Evolutionary conservation across 2,888 invertebrate species (phyloP), one percentile per base, ranked within the genome.

Genomic region (Tipula unca): DNA sequence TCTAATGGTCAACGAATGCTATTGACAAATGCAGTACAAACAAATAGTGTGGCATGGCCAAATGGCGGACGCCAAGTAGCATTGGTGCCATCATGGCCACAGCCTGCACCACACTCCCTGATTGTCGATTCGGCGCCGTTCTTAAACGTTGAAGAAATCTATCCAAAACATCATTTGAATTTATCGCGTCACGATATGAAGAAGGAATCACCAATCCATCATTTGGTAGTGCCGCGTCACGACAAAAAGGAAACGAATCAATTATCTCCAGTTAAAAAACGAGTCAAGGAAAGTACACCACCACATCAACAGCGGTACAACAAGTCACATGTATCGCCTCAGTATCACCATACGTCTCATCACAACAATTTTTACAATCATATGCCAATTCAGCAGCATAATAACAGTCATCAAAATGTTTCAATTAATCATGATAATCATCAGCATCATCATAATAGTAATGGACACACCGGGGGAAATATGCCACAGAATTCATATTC

Each of bases 231-330:
- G 88, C 91, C 91, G 87, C 90, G 91, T 84, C 91, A 93, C 88
- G 94, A 95, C 89, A 97, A 96, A 90, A 96, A 97, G 90, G 95
- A 95, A 89, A 95, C 95, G 86, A 96, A 96, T 86, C 98, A 98
- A 90, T 92, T 98, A 88, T 98, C 98, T 88, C 99, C 99, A 1
- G 98, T 98, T 32, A 99, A 99, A 92, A 99, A 99, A 90, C 94
- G 98, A 20, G 98, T 98, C 82, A 98, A 98, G 90, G 98, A 98
- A 90, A 97, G 97, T 89, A 97, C 98, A 29, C 98, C 98, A 29
- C 98, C 96, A 82, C 94, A 94, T 86, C 91, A 91, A 88, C 91
- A 91, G 88, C 90, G 91, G 48, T 91, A 91, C 86, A 90, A 90
- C 88, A 90, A 90, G 85, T 88, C 90, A 69, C 91, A 91, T 86